These are phyloP conservation scores for Hypolimnas misippus DNA, from an alignment of 2,888 invertebrate genomes.

Conservation along the genomic window DNA sequence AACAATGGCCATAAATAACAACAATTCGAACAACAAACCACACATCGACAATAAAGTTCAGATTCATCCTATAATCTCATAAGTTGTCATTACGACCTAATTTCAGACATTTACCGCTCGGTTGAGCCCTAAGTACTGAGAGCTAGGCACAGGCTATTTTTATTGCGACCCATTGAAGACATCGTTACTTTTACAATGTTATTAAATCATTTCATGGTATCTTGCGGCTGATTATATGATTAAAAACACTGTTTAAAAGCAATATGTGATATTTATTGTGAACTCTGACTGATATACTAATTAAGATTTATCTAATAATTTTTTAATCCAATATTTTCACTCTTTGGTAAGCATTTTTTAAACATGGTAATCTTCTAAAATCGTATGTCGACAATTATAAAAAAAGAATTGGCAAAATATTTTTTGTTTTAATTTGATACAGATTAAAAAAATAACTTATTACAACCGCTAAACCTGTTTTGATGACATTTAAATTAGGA, in stretches of 20 bases:
- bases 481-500: too few species aligned
- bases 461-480: too few species aligned
- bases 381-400: too few species aligned
- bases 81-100: slow-evolving; percentile 49
- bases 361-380: too few species aligned
- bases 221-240: slow-evolving; percentile 48
- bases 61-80: slow-evolving; percentile 33
- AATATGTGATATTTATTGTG: background rate
- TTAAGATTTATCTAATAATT: too few species aligned
- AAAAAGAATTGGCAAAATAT: too few species aligned
- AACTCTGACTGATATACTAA: too few species aligned
- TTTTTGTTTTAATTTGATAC: too few species aligned
- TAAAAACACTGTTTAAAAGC: background rate
- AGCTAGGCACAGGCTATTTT: slow-evolving; percentile 45
- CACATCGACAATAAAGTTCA: slow-evolving; percentile 21
- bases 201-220: slow-evolving; percentile 61
- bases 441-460: too few species aligned
- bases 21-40: background rate
- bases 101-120: slow-evolving; percentile 58
- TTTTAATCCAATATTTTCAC: too few species aligned
- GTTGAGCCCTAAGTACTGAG: slow-evolving; percentile 56
- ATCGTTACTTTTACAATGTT: slow-evolving; percentile 40
- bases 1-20: background rate
- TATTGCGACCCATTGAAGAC: slow-evolving; percentile 36
- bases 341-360: too few species aligned